Conservation (phyloP, 2,888 invertebrate genomes). For the Pseudoips prasinana region DNA sequence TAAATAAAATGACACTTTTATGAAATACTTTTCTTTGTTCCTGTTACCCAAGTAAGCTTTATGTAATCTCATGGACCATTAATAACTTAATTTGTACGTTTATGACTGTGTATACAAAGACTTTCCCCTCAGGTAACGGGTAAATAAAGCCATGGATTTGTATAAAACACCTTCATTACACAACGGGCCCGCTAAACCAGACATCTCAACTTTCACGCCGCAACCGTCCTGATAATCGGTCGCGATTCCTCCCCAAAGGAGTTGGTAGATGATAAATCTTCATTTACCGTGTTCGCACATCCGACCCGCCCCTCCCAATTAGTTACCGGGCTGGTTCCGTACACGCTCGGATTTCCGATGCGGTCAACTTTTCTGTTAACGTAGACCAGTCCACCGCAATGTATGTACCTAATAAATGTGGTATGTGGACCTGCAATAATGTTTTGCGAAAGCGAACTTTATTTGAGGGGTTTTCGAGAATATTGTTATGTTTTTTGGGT, state of each 20-base stretch:
- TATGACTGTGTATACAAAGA: no score
- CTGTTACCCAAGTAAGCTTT: no score
- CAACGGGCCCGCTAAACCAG: no score
- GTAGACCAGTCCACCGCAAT: constrained; percentile 36
- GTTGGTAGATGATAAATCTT: constrained; percentile 73
- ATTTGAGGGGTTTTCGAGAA: constrained; percentile 1
- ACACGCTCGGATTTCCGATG: constrained; percentile 62
- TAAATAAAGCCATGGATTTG: no score
- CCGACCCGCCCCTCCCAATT: constrained; percentile 73
- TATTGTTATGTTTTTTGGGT: no score
- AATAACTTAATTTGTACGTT: no score
- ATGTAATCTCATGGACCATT: no score
- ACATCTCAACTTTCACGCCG: not conserved
- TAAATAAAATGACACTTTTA: no score
- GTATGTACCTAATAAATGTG: constrained; percentile 25
- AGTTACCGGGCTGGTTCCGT: constrained; percentile 44
- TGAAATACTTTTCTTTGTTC: no score
- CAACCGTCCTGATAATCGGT: constrained; percentile 34
- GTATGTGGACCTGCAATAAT: not conserved
- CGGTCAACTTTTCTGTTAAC: constrained; percentile 62
- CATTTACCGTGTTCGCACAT: constrained; percentile 76
- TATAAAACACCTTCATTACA: no score
- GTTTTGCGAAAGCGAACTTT: constrained; percentile 1
- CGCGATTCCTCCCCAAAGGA: constrained; percentile 42
- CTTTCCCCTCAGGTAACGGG: no score